Evolutionary conservation across 2,113 vertebrate genomes (phyloP).

Genomic region (Lagenorhynchus albirostris): DNA sequence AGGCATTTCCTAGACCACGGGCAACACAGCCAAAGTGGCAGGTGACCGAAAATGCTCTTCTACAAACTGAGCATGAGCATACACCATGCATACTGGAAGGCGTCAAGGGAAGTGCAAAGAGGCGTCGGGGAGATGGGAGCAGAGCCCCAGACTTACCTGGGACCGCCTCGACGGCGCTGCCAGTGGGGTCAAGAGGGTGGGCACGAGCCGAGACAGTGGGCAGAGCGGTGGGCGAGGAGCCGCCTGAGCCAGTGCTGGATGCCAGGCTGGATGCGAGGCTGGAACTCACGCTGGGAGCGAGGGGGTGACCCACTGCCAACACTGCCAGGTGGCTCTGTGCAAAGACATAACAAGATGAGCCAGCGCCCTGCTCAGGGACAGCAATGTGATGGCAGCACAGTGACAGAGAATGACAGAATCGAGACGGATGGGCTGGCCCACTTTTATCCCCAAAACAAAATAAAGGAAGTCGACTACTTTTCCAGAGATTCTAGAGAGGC

Average conservation of each 20-base stretch:
- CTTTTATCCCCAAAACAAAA: not conserved
- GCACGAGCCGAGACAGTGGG: conserved; percentile 88
- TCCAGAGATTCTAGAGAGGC: not conserved
- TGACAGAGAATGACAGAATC: not conserved
- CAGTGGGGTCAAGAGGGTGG: conserved; percentile 86
- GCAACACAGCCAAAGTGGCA: not conserved
- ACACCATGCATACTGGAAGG: not conserved
- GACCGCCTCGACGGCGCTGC: conserved; percentile 89
- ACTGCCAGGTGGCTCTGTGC: conserved; percentile 88
- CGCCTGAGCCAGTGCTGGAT: conserved; percentile 90
- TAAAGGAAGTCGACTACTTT: not conserved
- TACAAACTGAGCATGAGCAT: not conserved
- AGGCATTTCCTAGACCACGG: fast-evolving
- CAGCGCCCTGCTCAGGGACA: not conserved
- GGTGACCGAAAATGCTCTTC: not conserved
- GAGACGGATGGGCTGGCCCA: fast-evolving
- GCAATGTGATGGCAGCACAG: not conserved
- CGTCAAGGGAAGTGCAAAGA: not conserved
- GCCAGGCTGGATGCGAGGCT: conserved; percentile 92
- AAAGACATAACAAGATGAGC: conserved; percentile 70
- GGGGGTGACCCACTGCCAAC: conserved; percentile 88
- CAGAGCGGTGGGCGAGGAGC: conserved; percentile 89
- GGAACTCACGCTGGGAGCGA: conserved; percentile 90
- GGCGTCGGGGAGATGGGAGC: not conserved
- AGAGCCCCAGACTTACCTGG: conserved; percentile 84